Base-by-base conservation (phyloP, 2,113 vertebrate species). In the Sapayoa aenigma region DNA sequence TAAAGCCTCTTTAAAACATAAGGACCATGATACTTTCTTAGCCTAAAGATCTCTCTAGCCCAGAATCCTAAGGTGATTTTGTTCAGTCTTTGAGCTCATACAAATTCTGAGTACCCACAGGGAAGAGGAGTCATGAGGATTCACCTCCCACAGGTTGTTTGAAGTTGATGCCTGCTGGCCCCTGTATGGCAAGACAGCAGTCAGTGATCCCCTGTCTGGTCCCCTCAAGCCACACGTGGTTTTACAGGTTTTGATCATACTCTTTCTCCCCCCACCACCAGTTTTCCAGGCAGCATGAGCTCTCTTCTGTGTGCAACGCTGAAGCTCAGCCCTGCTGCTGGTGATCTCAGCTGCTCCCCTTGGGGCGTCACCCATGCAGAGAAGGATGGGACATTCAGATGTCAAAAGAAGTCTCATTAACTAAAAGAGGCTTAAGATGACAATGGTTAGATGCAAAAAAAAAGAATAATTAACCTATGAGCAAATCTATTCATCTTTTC, bases 221-320 rank as follows among this genome's bases (percentile, higher is more conserved):
- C 49, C 62, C 62, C 85, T 59, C 63, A 85, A 90, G 67, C 53
- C 74, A 74, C 52, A 71, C 0, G 0, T 63, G 50, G 28, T 44
- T 84, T 66, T 87, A 44, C 37, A 78, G 56, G 65, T 91, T 93
- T 94, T 94, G 69, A 93, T 91, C 90, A 90, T 30, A 53, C 13
- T 24, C 52, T 82, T 5, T 9, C 10, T 16, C 14, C 49, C 22
- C 47, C 25, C 47, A n/a, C 16, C 65, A n/a, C 5, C 8, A 2
- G 33, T 90, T 46, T 71, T 78, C 82, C 56, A 75, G 78, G 39
- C 74, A 95, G 47, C 0, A 0, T 37, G 76, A 84, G 67, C 44
- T 55, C 27, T 71, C 25, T 73, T 89, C 41, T 66, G 44, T 56
- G 53, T 22, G 37, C 49, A 46, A 1, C 42, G 69, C 69, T 53